Conservation (phyloP, 2,113 vertebrate species). For the Conger conger region DNA sequence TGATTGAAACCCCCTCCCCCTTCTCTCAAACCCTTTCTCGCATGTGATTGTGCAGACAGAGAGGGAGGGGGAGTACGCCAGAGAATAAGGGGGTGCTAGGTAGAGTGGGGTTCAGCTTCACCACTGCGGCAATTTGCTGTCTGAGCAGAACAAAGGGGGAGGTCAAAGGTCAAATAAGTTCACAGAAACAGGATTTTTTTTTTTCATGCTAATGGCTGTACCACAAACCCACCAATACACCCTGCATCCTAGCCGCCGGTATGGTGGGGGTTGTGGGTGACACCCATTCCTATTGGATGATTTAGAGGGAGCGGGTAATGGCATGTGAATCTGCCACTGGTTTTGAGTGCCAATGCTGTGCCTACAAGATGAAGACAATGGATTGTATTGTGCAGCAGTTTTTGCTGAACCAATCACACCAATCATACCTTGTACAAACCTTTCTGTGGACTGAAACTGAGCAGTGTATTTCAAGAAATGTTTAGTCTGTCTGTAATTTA, state of each 20-base stretch:
- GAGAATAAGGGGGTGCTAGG: constrained; percentile 39
- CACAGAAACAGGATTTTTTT: constrained; percentile 71
- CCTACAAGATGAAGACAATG: neutral
- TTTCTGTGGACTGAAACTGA: neutral
- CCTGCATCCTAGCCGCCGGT: constrained; percentile 17
- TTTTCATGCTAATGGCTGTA: constrained; percentile 81
- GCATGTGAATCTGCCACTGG: constrained; percentile 7
- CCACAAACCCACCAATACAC: constrained; percentile 24
- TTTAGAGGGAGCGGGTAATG: neutral
- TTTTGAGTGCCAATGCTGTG: constrained; percentile 1
- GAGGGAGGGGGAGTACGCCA: constrained; percentile 10
- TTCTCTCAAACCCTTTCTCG: constrained; percentile 14
- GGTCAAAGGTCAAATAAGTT: constrained; percentile 84
- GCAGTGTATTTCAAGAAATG: neutral
- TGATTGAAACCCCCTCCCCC: constrained; percentile 54
- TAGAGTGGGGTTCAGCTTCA: constrained; percentile 39
- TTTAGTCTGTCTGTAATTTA: neutral
- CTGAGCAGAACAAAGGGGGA: constrained; percentile 68
- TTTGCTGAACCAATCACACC: neutral
- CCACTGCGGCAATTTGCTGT: constrained; percentile 79
- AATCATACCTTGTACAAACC: neutral
- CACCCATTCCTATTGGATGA: neutral
- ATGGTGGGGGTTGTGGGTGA: constrained; percentile 7
- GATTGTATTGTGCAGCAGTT: neutral
- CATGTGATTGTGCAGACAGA: constrained; percentile 30